Evolutionary conservation across 2,113 vertebrate species (phyloP).

Genomic region (Serinus canaria): DNA sequence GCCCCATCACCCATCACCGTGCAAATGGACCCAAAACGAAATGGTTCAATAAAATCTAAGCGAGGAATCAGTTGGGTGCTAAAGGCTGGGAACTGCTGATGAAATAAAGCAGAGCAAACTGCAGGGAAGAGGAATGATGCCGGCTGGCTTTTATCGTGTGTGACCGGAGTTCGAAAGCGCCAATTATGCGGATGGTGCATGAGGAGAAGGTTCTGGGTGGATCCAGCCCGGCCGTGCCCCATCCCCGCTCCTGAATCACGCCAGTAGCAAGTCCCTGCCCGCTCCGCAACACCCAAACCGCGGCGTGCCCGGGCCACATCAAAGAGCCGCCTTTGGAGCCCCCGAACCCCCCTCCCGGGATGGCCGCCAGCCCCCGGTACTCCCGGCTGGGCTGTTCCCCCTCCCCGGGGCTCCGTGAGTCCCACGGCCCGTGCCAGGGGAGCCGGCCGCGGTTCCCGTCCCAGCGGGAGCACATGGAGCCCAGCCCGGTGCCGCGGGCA

Average conservation of each 20-base stretch:
- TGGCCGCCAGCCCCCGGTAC: too few species aligned
- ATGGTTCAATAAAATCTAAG: neutral
- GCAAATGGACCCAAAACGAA: neutral
- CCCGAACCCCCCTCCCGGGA: neutral
- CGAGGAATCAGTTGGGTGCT: neutral
- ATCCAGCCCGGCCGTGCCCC: neutral
- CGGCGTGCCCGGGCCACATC: neutral
- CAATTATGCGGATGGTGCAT: neutral
- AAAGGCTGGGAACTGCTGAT: neutral
- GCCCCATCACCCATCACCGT: rapidly evolving
- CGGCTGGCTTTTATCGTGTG: neutral
- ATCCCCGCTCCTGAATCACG: neutral
- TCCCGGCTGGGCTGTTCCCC: neutral
- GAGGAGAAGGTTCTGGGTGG: constrained; percentile 58
- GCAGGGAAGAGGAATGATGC: neutral
- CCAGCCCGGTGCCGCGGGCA: neutral
- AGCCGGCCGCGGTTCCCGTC: neutral
- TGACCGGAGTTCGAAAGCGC: neutral
- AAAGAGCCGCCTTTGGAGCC: neutral
- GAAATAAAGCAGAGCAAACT: neutral
- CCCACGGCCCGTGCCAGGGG: neutral
- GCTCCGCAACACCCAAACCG: neutral
- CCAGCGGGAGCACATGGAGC: neutral
- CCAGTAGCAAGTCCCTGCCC: neutral
- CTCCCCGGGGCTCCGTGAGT: neutral